Evolutionary conservation across 1,140 invertebrate species (phyloP).

Genomic region (Agraylea sexmaculata): DNA sequence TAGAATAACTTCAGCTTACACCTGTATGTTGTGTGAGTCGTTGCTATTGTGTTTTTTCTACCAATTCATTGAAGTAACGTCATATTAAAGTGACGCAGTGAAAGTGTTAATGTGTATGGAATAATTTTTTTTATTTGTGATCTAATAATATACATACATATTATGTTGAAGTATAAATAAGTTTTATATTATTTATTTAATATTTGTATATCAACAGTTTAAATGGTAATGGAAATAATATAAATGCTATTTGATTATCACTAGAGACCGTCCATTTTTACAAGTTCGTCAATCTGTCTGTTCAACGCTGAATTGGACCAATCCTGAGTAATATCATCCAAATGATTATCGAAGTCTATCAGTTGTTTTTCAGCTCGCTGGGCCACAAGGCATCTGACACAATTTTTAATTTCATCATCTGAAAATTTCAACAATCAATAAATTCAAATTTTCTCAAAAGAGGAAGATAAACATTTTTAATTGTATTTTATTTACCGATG

Average conservation of each 20-base stretch:
- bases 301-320: conserved; percentile 68
- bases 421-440: conserved; percentile 25
- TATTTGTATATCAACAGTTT: background rate
- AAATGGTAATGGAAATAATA: background rate
- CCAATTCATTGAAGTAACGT: no score
- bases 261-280: background rate
- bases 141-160: no score
- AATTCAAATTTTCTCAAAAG: conserved; percentile 6
- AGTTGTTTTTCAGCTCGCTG: conserved; percentile 55
- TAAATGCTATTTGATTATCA: background rate
- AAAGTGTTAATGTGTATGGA: no score
- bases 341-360: conserved; percentile 84
- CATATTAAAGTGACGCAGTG: no score
- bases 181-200: background rate
- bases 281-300: conserved; percentile 37
- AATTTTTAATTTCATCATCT: conserved; percentile 43
- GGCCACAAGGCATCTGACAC: conserved; percentile 55
- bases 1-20: no score
- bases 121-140: conserved; percentile 3
- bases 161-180: background rate
- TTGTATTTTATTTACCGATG: conserved; percentile 25
- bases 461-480: conserved; percentile 9
- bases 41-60: no score
- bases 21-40: no score
- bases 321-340: conserved; percentile 70